Evolutionary conservation across 2,797 vertebrate species (phyloP), one percentile per base, ranked within the genome.

Genomic region (Gambusia yucatana): DNA sequence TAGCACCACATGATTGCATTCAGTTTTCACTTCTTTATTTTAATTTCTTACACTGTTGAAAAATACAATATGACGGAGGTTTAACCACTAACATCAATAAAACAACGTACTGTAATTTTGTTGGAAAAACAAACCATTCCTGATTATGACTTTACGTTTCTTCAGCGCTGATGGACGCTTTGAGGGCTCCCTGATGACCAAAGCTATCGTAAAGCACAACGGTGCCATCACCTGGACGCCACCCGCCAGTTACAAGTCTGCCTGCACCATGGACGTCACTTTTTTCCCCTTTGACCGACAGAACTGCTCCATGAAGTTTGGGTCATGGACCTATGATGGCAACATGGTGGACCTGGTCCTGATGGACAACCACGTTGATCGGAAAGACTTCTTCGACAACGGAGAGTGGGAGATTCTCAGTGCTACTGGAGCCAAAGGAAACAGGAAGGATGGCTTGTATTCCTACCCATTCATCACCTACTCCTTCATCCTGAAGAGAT

Each of bases 291-390:
- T 99, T 0, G 98, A 99, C 91, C 95, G 96, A 1, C 98, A 99
- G 90, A 99, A 99, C 91, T 99, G 98, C 90, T 96, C 98, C 39
- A 99, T 99, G 98, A 99, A 99, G 92, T 99, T 99, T 71, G 98
- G 98, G 28, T 99, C 98, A 0, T 99, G 98, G 98, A 99, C 98
- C 0, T 99, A 99, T 0, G 98, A 99, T 1, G 97, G 98, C 33
- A 94, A 93, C 90, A 97, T 98, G 98, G 98, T 99, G 78, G 97
- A 99, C 88, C 92, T 99, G 77, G 95, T 98, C 77, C 93, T 99
- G 47, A 92, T 97, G 3, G 96, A 98, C 84, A 93, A 96, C 83
- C 96, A 99, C 22, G 98, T 99, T 41, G 98, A 99, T 86, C 96
- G 97, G 47, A 98, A 97, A 75, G 98, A 99, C 89, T 99, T 99